A percentile compares a stretch with the other conserved stretches of the same genome.
phyloP scores from a whole-genome alignment of 2,888 invertebrate species.

The Chalcis sispes region DNA sequence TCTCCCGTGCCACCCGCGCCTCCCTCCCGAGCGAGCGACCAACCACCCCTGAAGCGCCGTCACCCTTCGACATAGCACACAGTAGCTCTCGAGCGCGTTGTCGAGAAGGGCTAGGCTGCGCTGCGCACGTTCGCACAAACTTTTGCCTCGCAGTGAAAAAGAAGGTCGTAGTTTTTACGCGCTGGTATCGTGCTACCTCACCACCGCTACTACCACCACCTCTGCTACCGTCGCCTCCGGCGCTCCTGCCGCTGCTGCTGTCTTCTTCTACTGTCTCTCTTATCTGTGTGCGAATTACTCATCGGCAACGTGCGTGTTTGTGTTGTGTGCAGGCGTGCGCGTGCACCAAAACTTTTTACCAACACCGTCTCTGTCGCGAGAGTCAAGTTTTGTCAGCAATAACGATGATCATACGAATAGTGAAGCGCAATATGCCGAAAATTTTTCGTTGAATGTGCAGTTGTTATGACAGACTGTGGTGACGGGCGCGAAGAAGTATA shows the following conservation, averaged over 20 bases:
- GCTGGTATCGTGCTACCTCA: conserved; percentile 44
- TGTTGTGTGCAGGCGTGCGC: conserved; percentile 17
- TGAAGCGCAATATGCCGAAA: neutral
- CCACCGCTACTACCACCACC: conserved; percentile 20
- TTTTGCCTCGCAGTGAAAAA: conserved; percentile 49
- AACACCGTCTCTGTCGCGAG: neutral
- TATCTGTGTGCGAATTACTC: neutral
- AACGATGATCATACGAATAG: neutral
- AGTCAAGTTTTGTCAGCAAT: neutral
- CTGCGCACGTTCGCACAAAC: conserved; percentile 49
- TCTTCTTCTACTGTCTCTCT: conserved; percentile 5
- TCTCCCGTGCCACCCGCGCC: conserved; percentile 58
- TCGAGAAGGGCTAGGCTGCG: conserved; percentile 69
- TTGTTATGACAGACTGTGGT: conserved; percentile 18
- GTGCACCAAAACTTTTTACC: conserved; percentile 33
- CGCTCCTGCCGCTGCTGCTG: conserved; percentile 14
- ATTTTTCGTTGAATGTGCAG: conserved; percentile 25
- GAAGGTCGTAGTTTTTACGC: conserved; percentile 49
- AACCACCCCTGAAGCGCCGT: conserved; percentile 69
- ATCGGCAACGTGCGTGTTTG: conserved; percentile 38
- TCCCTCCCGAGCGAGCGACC: conserved; percentile 40
- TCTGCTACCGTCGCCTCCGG: neutral
- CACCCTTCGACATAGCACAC: conserved; percentile 73
- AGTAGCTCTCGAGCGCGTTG: conserved; percentile 75
- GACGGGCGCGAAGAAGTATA: neutral